Conservation (phyloP, 2,113 vertebrate species). For the Aegotheles bennettii region DNA sequence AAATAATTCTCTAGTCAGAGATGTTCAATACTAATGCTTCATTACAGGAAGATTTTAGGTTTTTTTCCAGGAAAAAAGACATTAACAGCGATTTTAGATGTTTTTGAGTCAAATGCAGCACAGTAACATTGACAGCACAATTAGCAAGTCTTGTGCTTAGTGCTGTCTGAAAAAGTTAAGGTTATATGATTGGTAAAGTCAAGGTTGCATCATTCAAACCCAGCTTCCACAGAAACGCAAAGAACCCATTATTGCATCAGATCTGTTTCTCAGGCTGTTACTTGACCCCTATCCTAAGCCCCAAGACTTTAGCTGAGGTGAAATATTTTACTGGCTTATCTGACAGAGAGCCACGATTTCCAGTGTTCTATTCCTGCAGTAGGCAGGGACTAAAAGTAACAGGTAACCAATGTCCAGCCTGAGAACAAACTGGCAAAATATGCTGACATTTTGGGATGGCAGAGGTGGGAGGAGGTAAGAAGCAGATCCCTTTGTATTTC, state of each 20-base stretch:
- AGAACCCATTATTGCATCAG: background rate
- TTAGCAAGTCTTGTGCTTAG: background rate
- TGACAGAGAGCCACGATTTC: background rate
- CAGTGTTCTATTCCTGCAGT: background rate
- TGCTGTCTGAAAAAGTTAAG: conserved; percentile 1
- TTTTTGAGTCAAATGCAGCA: background rate
- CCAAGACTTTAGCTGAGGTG: background rate
- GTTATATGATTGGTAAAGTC: background rate
- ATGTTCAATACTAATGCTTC: background rate
- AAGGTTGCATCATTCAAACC: background rate
- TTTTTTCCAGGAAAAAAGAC: background rate
- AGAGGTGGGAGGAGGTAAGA: background rate
- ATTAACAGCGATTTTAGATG: background rate
- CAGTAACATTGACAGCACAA: background rate
- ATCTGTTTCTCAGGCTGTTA: background rate
- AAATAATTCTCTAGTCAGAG: background rate
- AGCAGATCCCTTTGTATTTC: background rate
- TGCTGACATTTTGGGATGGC: background rate
- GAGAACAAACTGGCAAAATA: background rate
- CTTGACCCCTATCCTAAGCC: background rate
- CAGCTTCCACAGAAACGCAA: background rate
- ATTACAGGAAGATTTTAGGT: background rate
- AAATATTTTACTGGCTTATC: background rate
- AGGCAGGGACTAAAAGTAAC: background rate
- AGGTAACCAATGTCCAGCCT: background rate